A percentile compares a stretch with the other conserved stretches of the same genome.
Conservation (phyloP, 2,888 invertebrate species). For the Micoletzkya japonica region DNA sequence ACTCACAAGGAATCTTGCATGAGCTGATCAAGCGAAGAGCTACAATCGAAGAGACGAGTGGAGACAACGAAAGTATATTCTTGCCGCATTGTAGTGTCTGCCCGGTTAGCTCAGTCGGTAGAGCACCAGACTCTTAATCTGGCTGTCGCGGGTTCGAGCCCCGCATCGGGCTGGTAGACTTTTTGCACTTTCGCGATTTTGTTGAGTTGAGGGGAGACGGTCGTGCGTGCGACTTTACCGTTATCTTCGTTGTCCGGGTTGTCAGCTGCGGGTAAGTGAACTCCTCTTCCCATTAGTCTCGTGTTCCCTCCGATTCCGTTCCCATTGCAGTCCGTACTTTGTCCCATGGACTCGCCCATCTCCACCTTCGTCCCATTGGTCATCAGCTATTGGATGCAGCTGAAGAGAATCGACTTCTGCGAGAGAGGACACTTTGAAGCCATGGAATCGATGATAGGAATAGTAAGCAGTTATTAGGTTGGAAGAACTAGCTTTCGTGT, state of each 20-base stretch:
- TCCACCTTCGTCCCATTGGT: conserved; percentile 15
- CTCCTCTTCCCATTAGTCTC: too few species aligned
- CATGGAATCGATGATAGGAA: too few species aligned
- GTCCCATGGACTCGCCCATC: conserved; percentile 18
- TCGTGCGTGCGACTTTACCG: conserved; percentile 11
- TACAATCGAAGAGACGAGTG: conserved; percentile 38
- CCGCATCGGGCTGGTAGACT: conserved; percentile 44
- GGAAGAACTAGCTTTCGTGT: too few species aligned
- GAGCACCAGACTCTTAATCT: conserved; percentile 48
- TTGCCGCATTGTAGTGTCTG: conserved; percentile 10
- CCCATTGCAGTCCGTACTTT: conserved; percentile 18
- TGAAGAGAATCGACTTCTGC: conserved; percentile 6
- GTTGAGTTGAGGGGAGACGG: neutral
- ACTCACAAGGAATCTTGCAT: conserved; percentile 43
- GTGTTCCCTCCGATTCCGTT: neutral
- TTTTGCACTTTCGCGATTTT: neutral
- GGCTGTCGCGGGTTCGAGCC: conserved; percentile 47
- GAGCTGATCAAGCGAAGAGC: conserved; percentile 51
- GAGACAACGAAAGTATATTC: conserved; percentile 22
- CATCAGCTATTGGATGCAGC: conserved; percentile 12
- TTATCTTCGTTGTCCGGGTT: conserved; percentile 20
- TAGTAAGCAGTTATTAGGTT: too few species aligned
- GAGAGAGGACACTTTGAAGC: too few species aligned
- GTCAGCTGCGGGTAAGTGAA: conserved; percentile 10
- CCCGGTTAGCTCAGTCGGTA: conserved; percentile 47